Base-by-base conservation (phyloP, 2,888 invertebrate genomes). In the Scaptomyza reducta region DNA sequence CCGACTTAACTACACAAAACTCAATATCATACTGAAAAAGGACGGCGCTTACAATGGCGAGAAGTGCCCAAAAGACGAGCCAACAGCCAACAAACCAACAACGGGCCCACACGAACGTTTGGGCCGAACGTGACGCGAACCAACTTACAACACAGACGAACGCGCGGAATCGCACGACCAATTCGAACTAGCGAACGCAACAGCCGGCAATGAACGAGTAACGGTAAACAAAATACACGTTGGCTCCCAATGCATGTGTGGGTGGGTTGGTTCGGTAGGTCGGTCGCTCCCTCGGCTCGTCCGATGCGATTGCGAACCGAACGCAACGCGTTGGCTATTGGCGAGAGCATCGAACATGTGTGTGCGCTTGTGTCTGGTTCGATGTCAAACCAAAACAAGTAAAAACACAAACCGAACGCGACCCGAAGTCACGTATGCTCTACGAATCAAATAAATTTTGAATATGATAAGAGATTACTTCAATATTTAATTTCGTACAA, bases 1-100 rank as follows among this genome's bases (percentile, higher is more conserved):
- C 90, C 91, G 91, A 91, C 91, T 92, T 91, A 91, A 91, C 91
- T 91, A 91, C 91, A 91, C 92, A 91, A 91, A 91, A 92, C 90
- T 91, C 91, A 91, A 91, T 90, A 89, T 90, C 90, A 91, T 91
- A 91, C 91, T 91, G 89, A 89, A 91, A 90, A 91, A 91, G 90
- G 90, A 91, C 89, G 90, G 90, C 89, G 87, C 87, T 88, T 84
- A 82, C 82, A 83, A 82, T 78, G 72, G 75, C 79, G 80, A 88
- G 84, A 81, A 82, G 86, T 82, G 79, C 79, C 74, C 68, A 70
- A 74, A 80, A 77, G 77, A 76, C 79, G 77, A 81, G 65, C 80
- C 79, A 78, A 77, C 84, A 67, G 63, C 62, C 62, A 77, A 65
- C 74, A 57, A 61, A 70, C 62, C 79, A 78, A 65, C 74, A 53